These are phyloP conservation scores for Xylophagus ater DNA, from an alignment of 2,888 invertebrate genomes.

Conservation along the genomic window DNA sequence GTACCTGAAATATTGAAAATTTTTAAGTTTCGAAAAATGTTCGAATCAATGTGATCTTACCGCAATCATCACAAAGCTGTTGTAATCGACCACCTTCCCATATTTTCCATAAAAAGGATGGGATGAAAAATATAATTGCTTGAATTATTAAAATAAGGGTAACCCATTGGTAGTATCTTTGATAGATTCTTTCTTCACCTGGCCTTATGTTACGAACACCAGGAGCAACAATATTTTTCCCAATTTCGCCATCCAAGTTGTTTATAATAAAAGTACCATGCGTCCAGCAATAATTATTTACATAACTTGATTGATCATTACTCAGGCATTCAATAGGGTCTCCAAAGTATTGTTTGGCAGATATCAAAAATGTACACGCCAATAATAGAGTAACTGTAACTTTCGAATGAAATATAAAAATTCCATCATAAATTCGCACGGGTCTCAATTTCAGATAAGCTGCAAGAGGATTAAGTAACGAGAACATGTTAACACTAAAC, in stretches of 20 bases:
- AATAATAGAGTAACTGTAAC: slow-evolving; percentile 60
- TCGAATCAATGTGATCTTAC: slow-evolving; percentile 16
- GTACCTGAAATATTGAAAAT: slow-evolving; percentile 4
- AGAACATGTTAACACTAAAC: too few relatives aligned
- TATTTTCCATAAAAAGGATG: slow-evolving; percentile 34
- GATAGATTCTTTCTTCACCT: slow-evolving; percentile 25
- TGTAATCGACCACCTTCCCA: slow-evolving; percentile 41
- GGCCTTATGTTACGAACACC: too few relatives aligned
- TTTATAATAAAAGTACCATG: slow-evolving; percentile 54
- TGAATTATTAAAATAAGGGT: slow-evolving; percentile 31
- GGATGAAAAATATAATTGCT: slow-evolving; percentile 31
- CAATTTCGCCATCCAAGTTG: slow-evolving; percentile 34
- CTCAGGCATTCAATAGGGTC: slow-evolving; percentile 70
- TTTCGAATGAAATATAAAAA: slow-evolving; percentile 65
- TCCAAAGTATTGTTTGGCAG: slow-evolving; percentile 74
- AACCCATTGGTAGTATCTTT: slow-evolving; percentile 38
- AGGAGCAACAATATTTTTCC: slow-evolving; percentile 37
- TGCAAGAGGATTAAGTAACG: too few relatives aligned
- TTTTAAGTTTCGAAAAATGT: neutral
- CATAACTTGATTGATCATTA: slow-evolving; percentile 43
- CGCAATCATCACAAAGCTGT: slow-evolving; percentile 30
- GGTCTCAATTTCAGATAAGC: slow-evolving; percentile 50
- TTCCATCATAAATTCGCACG: slow-evolving; percentile 61
- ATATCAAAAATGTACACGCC: slow-evolving; percentile 60
- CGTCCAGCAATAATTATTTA: slow-evolving; percentile 72